These are phyloP conservation scores for Myathropa florea DNA, from an alignment of 2,888 invertebrate species.

Conservation along the genomic window DNA sequence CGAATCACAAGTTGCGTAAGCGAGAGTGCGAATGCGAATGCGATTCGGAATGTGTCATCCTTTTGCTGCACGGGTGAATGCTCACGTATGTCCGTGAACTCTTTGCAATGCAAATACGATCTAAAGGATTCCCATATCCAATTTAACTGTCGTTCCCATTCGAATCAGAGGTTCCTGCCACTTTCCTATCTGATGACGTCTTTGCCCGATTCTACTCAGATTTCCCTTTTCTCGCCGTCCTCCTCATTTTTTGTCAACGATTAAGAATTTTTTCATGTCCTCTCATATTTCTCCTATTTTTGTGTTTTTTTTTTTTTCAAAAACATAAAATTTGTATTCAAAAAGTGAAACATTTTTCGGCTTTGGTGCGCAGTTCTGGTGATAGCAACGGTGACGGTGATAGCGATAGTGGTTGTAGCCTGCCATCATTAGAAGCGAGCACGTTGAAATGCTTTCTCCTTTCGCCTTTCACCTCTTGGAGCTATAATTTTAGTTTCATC, in stretches of 20 bases:
- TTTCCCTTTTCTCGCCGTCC: constrained; percentile 12
- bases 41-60: constrained; percentile 24
- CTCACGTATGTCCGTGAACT: constrained; percentile 65
- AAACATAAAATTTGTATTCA: constrained; percentile 65
- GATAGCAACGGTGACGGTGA: constrained; percentile 4
- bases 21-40: neutral
- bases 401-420: constrained; percentile 12
- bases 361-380: constrained; percentile 51
- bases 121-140: constrained; percentile 65
- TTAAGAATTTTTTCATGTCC: constrained; percentile 24
- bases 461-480: constrained; percentile 39
- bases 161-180: constrained; percentile 55
- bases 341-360: constrained; percentile 69
- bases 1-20: constrained; percentile 13
- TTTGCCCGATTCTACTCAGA: constrained; percentile 18
- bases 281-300: constrained; percentile 7
- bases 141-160: constrained; percentile 62
- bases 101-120: constrained; percentile 59
- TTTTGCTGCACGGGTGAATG: constrained; percentile 64
- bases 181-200: constrained; percentile 36
- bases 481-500: constrained; percentile 56
- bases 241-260: constrained; percentile 39
- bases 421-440: constrained; percentile 50
- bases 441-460: constrained; percentile 47
- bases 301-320: too few relatives aligned